These are phyloP conservation scores for Vimba vimba DNA, from an alignment of 2,113 vertebrate genomes.

Conservation along the genomic window DNA sequence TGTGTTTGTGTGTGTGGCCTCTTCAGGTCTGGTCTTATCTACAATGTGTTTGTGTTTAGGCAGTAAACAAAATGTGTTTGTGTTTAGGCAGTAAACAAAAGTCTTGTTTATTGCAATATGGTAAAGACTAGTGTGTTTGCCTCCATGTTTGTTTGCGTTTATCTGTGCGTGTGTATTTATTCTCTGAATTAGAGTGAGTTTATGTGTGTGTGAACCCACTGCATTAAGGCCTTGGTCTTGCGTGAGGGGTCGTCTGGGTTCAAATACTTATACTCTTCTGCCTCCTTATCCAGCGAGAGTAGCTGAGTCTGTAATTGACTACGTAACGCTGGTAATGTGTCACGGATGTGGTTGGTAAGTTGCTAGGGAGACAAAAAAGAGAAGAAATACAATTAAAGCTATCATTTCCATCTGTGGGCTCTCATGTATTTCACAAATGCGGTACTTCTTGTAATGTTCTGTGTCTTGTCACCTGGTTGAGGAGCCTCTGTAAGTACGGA, in stretches of 20 bases:
- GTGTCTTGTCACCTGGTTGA: conserved; percentile 76
- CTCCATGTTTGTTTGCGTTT: not conserved
- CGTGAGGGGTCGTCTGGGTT: conserved; percentile 84
- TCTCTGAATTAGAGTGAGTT: not conserved
- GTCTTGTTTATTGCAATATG: not conserved
- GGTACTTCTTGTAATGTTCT: not conserved
- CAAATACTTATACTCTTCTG: conserved; percentile 82
- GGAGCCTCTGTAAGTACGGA: conserved; percentile 79
- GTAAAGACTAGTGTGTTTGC: not conserved
- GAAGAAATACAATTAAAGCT: not conserved
- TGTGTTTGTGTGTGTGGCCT: not conserved
- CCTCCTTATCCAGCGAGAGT: conserved; percentile 86
- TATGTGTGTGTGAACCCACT: conserved; percentile 75
- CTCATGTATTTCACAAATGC: not conserved
- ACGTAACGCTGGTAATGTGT: conserved; percentile 84
- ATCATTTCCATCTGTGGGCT: not conserved
- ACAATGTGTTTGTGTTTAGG: not conserved
- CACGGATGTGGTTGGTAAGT: conserved; percentile 93
- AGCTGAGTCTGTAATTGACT: conserved; percentile 85
- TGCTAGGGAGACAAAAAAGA: conserved; percentile 74
- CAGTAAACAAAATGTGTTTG: conserved; percentile 16
- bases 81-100: not conserved
- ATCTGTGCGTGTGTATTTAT: not conserved
- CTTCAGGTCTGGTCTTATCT: not conserved
- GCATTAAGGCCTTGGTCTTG: conserved; percentile 88